Conservation (phyloP, 2,888 invertebrate species). For the Laothoe populi region DNA sequence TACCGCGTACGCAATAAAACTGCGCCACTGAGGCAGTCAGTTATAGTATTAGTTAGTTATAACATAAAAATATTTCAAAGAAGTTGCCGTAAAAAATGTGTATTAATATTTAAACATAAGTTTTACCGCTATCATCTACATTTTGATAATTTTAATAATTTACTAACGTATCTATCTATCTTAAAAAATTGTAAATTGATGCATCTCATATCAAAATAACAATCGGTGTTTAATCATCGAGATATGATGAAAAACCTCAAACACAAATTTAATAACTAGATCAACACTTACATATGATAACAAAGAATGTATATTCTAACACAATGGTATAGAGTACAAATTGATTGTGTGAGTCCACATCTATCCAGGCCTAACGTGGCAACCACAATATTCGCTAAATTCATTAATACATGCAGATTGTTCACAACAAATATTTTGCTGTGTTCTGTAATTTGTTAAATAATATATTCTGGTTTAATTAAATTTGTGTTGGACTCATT, state of each 20-base stretch:
- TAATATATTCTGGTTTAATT: conserved; percentile 14
- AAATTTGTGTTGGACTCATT: conserved; percentile 10
- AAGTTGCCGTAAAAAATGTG: too few species aligned
- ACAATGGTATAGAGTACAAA: neutral
- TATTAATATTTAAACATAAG: too few species aligned
- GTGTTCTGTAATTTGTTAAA: conserved; percentile 18
- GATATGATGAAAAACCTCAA: neutral
- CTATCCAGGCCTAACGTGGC: neutral
- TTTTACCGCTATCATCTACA: too few species aligned
- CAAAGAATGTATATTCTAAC: neutral
- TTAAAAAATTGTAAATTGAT: too few species aligned
- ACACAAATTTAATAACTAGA: conserved; percentile 5
- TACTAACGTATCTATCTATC: too few species aligned
- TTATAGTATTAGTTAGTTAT: too few species aligned
- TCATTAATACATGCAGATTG: conserved; percentile 18
- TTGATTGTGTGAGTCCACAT: neutral
- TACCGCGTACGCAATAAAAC: too few species aligned
- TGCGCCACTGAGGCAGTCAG: too few species aligned
- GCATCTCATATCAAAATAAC: neutral
- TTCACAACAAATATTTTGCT: conserved; percentile 16
- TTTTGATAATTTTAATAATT: too few species aligned
- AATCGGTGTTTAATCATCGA: neutral
- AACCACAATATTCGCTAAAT: conserved; percentile 14
- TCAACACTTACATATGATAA: neutral
- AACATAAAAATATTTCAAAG: too few species aligned